Base-by-base conservation (phyloP, 35 echinoderm and acorn worm species). In the Heliocidaris erythrogramma region DNA sequence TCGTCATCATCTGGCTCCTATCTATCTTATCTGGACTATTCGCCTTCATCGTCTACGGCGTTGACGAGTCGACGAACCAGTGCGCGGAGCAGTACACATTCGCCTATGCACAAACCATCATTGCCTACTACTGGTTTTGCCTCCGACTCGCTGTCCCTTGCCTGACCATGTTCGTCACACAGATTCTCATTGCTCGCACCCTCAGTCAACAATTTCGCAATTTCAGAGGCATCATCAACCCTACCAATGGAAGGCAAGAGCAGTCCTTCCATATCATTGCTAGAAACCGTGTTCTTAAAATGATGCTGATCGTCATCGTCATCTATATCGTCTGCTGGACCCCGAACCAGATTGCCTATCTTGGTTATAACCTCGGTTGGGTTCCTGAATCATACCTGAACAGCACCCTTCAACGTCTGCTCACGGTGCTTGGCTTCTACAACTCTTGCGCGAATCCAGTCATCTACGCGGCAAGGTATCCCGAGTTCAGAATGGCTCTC, bases 261-360 rank as follows among this genome's bases (percentile, higher is more conserved):
- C 17, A n/a, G 32, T 47, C 31, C 16, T 89, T 47, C 24, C 87
- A 89, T 13, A 89, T 89, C 87, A 31, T 89, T 16, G 92, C 59
- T 9, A 88, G 95, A 48, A 47, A 96, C 24, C 87, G 94, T 9
- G 96, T 96, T 49, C 48, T 96, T 10, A 94, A 95, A 30, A 95
- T 96, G 94, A 88, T 96, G 49, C 50, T 96, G 18, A 90, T 95
- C 4, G 96, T 96, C 0, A 93, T 96, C 35, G 4, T 95, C 24
- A 95, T 94, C 2, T 96, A 95, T 89, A 95, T 94, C 47, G 49
- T 96, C n/a, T 96, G 96, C 48, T 96, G 96, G 96, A 96, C 94
- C 4, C 94, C 94, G 12, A 94, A 96, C 86, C 94, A 95, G 69
- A 47, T 93, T 9, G 56, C 17, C 13, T 96, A 92, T 48, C 56